A percentile compares a stretch with the other conserved stretches of the same genome.
Evolutionary conservation across 2,888 invertebrate genomes (phyloP).

Genomic region (Phaedon cochleariae): DNA sequence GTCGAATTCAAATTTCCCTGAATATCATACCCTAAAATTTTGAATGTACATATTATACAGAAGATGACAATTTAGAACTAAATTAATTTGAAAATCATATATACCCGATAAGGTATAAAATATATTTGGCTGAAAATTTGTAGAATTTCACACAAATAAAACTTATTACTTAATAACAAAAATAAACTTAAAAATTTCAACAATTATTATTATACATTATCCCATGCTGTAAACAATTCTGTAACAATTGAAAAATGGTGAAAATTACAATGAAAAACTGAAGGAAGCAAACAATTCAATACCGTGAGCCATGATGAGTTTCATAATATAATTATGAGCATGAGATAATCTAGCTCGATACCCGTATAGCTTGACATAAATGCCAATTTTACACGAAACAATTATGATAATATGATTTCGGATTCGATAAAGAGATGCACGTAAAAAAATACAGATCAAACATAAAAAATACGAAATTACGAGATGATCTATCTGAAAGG

Average conservation of each 20-base stretch:
- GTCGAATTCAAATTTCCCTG: constrained; percentile 30
- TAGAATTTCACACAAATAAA: background rate
- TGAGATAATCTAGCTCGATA: constrained; percentile 12
- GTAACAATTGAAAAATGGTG: background rate
- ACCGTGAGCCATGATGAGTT: too few relatives aligned
- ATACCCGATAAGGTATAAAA: constrained; percentile 25
- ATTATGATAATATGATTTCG: background rate
- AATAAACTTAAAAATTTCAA: constrained; percentile 18
- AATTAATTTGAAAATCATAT: constrained; percentile 15
- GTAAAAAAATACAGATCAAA: background rate
- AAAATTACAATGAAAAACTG: background rate
- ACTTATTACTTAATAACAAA: constrained; percentile 15
- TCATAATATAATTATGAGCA: background rate
- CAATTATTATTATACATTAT: constrained; percentile 4
- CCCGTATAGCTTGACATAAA: constrained; percentile 20
- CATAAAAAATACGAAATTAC: background rate
- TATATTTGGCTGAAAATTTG: constrained; percentile 21
- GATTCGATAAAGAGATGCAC: background rate
- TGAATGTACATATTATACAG: constrained; percentile 31
- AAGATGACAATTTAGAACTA: constrained; percentile 18
- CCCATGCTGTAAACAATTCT: constrained; percentile 1
- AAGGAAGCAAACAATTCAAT: background rate
- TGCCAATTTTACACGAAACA: constrained; percentile 12
- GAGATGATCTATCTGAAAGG: background rate
- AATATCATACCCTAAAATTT: constrained; percentile 32